Base-by-base conservation (phyloP, 2,888 invertebrate genomes). In the Andrena bicolor region DNA sequence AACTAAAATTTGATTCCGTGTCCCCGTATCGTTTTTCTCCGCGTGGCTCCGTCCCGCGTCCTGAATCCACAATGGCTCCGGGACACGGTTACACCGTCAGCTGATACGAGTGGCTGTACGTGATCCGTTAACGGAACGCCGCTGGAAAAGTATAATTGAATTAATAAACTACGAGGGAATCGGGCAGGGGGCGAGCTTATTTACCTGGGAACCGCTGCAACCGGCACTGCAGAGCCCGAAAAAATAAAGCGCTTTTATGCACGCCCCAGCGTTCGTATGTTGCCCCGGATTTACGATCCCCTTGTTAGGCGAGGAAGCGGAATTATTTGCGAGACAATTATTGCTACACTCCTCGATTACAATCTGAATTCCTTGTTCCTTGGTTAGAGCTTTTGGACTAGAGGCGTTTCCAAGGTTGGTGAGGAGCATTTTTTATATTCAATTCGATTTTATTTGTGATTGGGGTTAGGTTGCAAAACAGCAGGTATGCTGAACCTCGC, bases 81-180 rank as follows among this genome's bases (percentile, higher is more conserved):
- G 30, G 82, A 74, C 69, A 61, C 68, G 26, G 72, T 66, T 76
- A 73, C 81, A 73, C 70, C 82, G 82, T 78, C 83, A 82, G 82
- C 83, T 75, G 83, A 82, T 82, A 72, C 71, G 78, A 83, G 83
- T 82, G 78, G 69, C 56, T 60, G 68, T 78, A 83, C 83, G 83
- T 83, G 83, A 83, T 77, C 82, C 58, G 82, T 16, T 64, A 75
- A 49, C 71, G 30, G 53, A 83, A 63, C 48, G 56, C 48, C 28
- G 23, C 1, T 26, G 61, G 74, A 71, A 74, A 77, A 75, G 82
- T 82, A 64, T 83, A 83, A 83, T 83, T 78, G 78, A 83, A 83
- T 83, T 83, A 83, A 82, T 82, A 82, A 82, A 74, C 78, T 69
- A 51, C 58, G 20, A 49, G 58, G 78, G 60, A 83, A 75, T 82